Base-by-base conservation (phyloP, 1,140 invertebrate species). In the Bacillus rossius region DNA sequence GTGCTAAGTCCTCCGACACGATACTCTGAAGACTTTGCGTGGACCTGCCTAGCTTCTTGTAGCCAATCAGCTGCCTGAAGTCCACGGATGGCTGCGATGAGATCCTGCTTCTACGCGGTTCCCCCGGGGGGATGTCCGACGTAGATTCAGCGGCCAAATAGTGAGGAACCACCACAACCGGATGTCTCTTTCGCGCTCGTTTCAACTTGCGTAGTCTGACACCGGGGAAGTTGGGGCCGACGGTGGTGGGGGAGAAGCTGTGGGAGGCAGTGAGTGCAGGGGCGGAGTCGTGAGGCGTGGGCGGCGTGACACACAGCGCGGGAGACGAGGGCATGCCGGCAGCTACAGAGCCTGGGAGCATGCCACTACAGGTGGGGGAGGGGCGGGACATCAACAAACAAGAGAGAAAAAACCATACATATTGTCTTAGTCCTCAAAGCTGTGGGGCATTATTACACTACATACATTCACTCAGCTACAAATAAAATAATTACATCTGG, bases 1-100 rank as follows among this genome's bases (percentile, higher is more conserved):
- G 52, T 1, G 75, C 77, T 0, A 62, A 49, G 53, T 72, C 71
- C 56, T 75, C 72, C 29, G 73, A 65, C 8, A 71, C 55, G 13
- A 16, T 50, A 17, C 48, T 50, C 14, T 16, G 3, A 3, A 61
- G 48, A 45, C 55, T 61, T 37, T 50, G 41, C 7, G 48, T 56
- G 13, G 47, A 58, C 16, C 23, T 16, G 20, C 49, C 42, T 69
- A 50, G 16, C 23, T 50, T 50, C 23, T 23, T 50, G 37, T 0
- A 50, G 13, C 29, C 29, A 34, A 34, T 34, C 29, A 34, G 29
- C 29, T 34, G 29, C 29, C 29, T 34, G 10, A 34, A 34, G 10
- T 34, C 29, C 14, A 26, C 8, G 16, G 48, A 1, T 29, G 48
- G 48, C 48, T 50, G 48, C 25, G 48, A 50, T n/a, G 29, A 34